Percentiles rank a stretch among this genome's conserved stretches.
phyloP scores from a whole-genome alignment of 2,113 vertebrate genomes.

The Seriola quinqueradiata region DNA sequence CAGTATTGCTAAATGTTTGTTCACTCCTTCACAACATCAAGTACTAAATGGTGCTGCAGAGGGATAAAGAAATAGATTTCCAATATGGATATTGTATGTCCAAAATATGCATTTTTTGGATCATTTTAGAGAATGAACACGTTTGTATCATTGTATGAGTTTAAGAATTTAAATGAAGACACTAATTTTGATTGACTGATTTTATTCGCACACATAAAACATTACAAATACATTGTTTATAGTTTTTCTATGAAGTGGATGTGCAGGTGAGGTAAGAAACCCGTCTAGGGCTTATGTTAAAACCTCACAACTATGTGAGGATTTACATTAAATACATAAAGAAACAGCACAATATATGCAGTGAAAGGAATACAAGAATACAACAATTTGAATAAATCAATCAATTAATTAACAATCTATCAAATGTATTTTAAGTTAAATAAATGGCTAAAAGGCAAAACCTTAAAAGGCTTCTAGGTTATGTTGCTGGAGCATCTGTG shows the following conservation, averaged over 20 bases:
- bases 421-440: background rate
- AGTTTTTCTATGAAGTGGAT: no score
- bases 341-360: no score
- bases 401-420: background rate
- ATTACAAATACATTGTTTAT: no score
- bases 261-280: no score
- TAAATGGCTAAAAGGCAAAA: background rate
- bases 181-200: background rate
- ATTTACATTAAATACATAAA: no score
- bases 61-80: constrained; percentile 3
- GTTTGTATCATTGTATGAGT: background rate
- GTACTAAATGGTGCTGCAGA: background rate
- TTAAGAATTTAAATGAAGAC: background rate
- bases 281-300: no score
- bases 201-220: no score
- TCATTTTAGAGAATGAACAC: background rate
- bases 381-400: no score
- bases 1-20: constrained; percentile 31
- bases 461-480: background rate
- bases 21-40: constrained; percentile 11
- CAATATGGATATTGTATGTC: background rate
- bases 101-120: background rate
- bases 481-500: background rate
- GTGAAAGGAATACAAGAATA: no score
- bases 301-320: no score